A percentile compares a stretch with the other conserved stretches of the same genome.
These are phyloP conservation scores for Sebastes cheni DNA, from an alignment of 2,797 vertebrate genomes.

Conservation along the genomic window DNA sequence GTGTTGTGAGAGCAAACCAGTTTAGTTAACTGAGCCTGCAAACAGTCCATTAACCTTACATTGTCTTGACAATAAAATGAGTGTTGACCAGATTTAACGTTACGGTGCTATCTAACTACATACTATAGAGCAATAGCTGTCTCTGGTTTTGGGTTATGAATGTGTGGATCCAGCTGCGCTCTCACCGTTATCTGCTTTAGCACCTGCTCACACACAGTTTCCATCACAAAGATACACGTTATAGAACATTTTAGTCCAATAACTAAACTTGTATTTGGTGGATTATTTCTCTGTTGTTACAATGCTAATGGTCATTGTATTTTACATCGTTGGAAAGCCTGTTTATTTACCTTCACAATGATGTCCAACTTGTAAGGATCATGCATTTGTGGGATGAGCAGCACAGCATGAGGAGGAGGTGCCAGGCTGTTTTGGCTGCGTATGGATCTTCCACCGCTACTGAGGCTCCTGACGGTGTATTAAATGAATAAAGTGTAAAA, in stretches of 20 bases:
- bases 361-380: too few species aligned
- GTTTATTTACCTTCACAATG: too few species aligned
- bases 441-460: too few species aligned
- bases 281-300: too few species aligned
- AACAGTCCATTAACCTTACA: background rate
- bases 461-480: too few species aligned
- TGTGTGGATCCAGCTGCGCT: background rate
- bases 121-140: background rate
- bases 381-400: too few species aligned
- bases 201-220: too few species aligned
- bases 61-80: background rate
- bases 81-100: background rate
- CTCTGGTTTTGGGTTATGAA: background rate
- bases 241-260: background rate
- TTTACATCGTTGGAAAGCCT: too few species aligned
- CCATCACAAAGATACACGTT: background rate
- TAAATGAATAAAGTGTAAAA: too few species aligned
- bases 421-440: too few species aligned
- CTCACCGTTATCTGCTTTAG: background rate
- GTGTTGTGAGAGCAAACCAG: background rate
- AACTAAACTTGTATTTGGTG: background rate
- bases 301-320: too few species aligned
- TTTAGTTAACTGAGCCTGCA: background rate
- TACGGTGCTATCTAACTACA: background rate
- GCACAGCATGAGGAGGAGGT: too few species aligned